Evolutionary conservation across 2,888 invertebrate species (phyloP).

Genomic region (Melangyna quadrimaculata): DNA sequence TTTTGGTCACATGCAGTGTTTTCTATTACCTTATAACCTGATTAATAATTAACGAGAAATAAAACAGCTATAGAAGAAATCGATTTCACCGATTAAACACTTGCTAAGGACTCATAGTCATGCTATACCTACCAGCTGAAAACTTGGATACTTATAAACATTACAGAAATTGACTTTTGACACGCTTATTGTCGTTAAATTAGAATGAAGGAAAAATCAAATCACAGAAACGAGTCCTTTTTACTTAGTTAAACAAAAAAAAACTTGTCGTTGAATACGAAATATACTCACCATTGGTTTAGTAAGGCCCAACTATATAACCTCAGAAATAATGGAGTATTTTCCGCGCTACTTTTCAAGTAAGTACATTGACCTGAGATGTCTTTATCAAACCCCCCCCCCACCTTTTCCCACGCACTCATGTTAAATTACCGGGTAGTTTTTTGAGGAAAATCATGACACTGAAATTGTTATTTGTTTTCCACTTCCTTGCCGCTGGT

Average conservation of each 20-base stretch:
- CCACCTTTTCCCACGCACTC: neutral
- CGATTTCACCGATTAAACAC: conserved; percentile 45
- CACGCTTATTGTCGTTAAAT: neutral
- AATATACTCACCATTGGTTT: neutral
- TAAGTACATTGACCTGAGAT: neutral
- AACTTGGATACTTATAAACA: neutral
- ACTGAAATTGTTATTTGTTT: conserved; percentile 61
- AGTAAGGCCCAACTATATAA: neutral
- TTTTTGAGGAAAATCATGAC: conserved; percentile 38
- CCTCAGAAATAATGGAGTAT: neutral
- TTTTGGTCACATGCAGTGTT: conserved; percentile 16
- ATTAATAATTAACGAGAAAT: neutral
- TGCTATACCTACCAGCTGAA: neutral
- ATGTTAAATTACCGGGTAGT: neutral
- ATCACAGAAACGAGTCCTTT: neutral
- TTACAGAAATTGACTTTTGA: conserved; percentile 10
- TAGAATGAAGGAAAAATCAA: neutral
- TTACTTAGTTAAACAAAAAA: neutral
- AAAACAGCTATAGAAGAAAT: conserved; percentile 31
- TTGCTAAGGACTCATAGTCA: conserved; percentile 19
- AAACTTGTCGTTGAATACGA: neutral
- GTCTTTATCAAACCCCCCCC: neutral
- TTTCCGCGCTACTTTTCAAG: conserved; percentile 1
- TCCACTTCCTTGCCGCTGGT: conserved; percentile 16
- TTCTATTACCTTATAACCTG: neutral